phyloP scores from a whole-genome alignment of 2,888 invertebrate species.

The Erebia palarica region DNA sequence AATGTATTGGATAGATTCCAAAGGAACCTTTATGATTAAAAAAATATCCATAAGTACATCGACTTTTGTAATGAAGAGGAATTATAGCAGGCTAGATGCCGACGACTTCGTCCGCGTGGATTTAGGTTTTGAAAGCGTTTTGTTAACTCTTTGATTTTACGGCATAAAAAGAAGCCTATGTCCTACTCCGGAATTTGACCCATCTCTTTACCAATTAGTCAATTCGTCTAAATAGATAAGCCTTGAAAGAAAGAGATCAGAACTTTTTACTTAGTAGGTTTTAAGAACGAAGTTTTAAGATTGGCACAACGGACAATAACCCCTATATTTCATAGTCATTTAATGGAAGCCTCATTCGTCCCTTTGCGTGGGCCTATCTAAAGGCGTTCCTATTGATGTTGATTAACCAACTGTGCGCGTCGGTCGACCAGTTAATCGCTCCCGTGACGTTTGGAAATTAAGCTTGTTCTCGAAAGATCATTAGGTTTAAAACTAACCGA shows the following conservation, averaged over 20 bases:
- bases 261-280: too few relatives aligned
- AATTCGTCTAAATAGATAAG: too few relatives aligned
- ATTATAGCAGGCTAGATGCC: not conserved
- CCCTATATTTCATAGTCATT: slow-evolving; percentile 18
- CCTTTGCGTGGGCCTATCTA: slow-evolving; percentile 21
- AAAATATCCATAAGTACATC: not conserved
- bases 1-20: slow-evolving; percentile 6
- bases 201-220: too few relatives aligned
- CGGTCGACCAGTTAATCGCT: slow-evolving; percentile 33
- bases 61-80: not conserved
- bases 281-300: not conserved
- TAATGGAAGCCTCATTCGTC: slow-evolving; percentile 12
- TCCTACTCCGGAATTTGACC: too few relatives aligned
- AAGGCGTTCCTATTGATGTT: slow-evolving; percentile 33
- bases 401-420: slow-evolving; percentile 32
- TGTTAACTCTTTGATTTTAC: too few relatives aligned
- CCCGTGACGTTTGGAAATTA: slow-evolving; percentile 30
- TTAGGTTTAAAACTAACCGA: not conserved
- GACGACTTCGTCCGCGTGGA: too few relatives aligned
- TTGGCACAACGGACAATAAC: not conserved
- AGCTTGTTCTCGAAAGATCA: slow-evolving; percentile 22
- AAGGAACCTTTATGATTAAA: not conserved
- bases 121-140: too few relatives aligned
- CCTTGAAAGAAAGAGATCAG: too few relatives aligned
- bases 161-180: too few relatives aligned